Percentiles rank a stretch among this genome's conserved stretches.
phyloP scores from a whole-genome alignment of 1,140 invertebrate species.

The Neotoxoptera formosana region DNA sequence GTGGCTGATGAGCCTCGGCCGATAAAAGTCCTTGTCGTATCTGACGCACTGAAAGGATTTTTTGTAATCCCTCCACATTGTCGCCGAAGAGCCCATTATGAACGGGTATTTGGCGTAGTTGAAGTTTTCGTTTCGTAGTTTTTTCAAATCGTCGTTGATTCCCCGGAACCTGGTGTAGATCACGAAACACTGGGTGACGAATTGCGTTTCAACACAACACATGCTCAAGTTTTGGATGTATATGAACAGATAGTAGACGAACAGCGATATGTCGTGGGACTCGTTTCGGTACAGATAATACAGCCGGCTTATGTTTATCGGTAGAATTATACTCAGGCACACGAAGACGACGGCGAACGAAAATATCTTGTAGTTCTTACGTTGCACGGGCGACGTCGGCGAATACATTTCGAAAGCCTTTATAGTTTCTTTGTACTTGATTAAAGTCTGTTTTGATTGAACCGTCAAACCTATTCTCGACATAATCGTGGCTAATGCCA shows the following conservation, averaged over 20 bases:
- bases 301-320: neutral
- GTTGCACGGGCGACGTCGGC: neutral
- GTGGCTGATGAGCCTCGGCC: neutral
- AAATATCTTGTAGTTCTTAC: neutral
- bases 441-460: neutral
- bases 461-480: neutral
- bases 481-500: neutral
- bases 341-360: neutral
- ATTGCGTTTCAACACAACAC: conserved; percentile 38
- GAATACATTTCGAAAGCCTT: neutral
- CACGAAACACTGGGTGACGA: conserved; percentile 2
- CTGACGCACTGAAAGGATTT: neutral
- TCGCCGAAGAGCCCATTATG: neutral
- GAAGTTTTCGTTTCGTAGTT: neutral
- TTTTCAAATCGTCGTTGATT: conserved; percentile 10
- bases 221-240: conserved; percentile 33
- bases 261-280: neutral
- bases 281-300: neutral
- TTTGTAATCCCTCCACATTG: neutral
- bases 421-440: neutral
- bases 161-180: neutral
- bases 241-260: neutral
- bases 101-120: neutral
- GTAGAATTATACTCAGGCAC: neutral
- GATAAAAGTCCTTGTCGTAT: conserved; percentile 35